Evolutionary conservation across 2,113 vertebrate species (phyloP).

Genomic region (Ifrita kowaldi): DNA sequence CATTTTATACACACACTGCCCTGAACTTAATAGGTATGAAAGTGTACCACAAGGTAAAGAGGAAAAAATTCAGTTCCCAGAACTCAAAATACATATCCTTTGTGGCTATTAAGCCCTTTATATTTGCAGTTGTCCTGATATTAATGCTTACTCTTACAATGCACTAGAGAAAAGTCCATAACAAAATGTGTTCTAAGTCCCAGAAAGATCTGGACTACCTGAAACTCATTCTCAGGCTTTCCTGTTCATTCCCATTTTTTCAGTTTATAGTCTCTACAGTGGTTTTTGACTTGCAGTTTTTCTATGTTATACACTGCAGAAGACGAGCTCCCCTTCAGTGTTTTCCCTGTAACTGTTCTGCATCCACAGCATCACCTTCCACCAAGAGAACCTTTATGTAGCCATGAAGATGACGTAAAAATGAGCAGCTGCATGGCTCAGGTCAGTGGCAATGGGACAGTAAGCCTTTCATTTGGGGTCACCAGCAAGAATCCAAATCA

Average conservation of each 20-base stretch:
- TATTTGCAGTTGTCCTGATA: background rate
- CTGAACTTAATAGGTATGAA: background rate
- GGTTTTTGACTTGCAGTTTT: background rate
- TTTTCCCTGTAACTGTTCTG: background rate
- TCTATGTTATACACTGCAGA: background rate
- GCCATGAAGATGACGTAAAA: rapidly evolving
- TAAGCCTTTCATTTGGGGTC: background rate
- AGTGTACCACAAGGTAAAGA: background rate
- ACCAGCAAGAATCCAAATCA: background rate
- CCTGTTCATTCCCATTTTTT: background rate
- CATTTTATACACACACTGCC: background rate
- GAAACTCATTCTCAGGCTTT: background rate
- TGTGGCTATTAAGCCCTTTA: background rate
- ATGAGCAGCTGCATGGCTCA: background rate
- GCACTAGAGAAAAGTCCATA: background rate
- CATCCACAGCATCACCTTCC: background rate
- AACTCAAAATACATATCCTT: background rate
- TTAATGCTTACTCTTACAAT: background rate
- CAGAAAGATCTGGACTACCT: background rate
- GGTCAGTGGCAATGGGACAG: background rate
- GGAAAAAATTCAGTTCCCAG: background rate
- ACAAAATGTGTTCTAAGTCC: background rate
- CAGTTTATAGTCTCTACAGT: background rate
- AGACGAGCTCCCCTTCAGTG: background rate
- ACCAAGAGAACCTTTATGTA: background rate